Evolutionary conservation across 2,888 invertebrate genomes (phyloP), one percentile per base, ranked within the genome.

Genomic region (Eledona agricola): DNA sequence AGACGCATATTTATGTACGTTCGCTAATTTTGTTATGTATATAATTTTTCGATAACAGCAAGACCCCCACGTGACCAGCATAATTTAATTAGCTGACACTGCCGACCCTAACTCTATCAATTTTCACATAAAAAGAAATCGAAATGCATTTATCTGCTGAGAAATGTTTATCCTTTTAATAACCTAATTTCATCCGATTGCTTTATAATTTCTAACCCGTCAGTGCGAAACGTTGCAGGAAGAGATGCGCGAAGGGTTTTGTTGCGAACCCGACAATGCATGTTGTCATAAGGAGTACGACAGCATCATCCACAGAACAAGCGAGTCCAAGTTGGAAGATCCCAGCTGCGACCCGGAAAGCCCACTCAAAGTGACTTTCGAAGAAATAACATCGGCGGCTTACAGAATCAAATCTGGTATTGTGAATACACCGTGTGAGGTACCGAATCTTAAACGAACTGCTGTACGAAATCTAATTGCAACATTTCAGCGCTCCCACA

Each of bases 311-410:
- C 10, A 10, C 5, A 3, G 20, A n/a, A 5, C 31, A 6, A 35
- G 20, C 19, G 20, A 20, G 11, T 20, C 9, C 2, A 19, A 20
- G 11, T 1, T 34, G 4, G 69, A 71, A 19, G 77, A 77, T 61
- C 76, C 77, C 5, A 64, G 62, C 35, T 91, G 91, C 68, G 82
- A 87, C 70, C 85, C 86, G 25, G 80, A 83, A 13, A 79, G 82
- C 54, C 93, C 93, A 0, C 81, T 83, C 40, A 81, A 77, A 62
- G 83, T 95, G 35, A 81, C 83, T 1, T 93, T 94, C 72, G 89
- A 92, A 71, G 93, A 95, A 72, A 86, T 95, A 19, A 91, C 91
- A 6, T 90, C 91, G 0, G 96, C 96, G 0, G 89, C 93, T 0
- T 95, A 87, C 74, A 86, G 89, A 72, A 93, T 96, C 53, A 89